Conservation (phyloP, 2,888 invertebrate species). For the Arenicola marina region DNA sequence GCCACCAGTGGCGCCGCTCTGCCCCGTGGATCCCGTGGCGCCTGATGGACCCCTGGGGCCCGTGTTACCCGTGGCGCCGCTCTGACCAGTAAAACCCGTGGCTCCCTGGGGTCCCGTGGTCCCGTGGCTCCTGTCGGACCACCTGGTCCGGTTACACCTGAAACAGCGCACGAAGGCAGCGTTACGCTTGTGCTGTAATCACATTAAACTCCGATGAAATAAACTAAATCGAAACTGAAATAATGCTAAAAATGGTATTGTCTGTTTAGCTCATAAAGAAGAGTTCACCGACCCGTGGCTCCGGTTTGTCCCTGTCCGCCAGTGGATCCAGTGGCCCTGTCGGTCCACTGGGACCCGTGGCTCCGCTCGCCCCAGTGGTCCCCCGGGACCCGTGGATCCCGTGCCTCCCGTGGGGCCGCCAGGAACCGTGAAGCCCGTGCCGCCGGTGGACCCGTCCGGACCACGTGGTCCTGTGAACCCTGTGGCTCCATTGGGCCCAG, state of each 20-base stretch:
- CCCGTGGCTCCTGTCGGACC: slow-evolving; percentile 6
- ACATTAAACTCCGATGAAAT: too few species aligned
- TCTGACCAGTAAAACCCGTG: slow-evolving; percentile 6
- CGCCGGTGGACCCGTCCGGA: background rate
- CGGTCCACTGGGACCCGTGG: background rate
- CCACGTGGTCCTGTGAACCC: slow-evolving; percentile 5
- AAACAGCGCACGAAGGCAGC: too few species aligned
- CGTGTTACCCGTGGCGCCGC: slow-evolving; percentile 10
- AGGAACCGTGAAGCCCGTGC: background rate
- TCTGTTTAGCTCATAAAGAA: too few species aligned
- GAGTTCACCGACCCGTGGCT: slow-evolving; percentile 66
- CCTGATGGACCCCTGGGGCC: slow-evolving; percentile 14
- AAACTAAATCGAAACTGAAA: too few species aligned
- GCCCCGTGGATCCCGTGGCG: too few species aligned
- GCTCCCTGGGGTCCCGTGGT: background rate
- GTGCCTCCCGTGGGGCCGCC: background rate
- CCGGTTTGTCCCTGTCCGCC: slow-evolving; percentile 68
- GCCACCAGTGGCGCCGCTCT: slow-evolving; percentile 12
- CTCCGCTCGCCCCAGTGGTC: slow-evolving; percentile 1
- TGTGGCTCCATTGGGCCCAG: too few species aligned
- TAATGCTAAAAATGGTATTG: too few species aligned
- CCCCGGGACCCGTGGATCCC: slow-evolving; percentile 7
- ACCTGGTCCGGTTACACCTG: slow-evolving; percentile 38
- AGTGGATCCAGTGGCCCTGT: slow-evolving; percentile 40
- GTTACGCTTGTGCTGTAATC: too few species aligned